Percentiles rank a stretch among this genome's conserved stretches.
Evolutionary conservation across 1,140 invertebrate genomes (phyloP).

Genomic region (Drosophila kurseongensis): DNA sequence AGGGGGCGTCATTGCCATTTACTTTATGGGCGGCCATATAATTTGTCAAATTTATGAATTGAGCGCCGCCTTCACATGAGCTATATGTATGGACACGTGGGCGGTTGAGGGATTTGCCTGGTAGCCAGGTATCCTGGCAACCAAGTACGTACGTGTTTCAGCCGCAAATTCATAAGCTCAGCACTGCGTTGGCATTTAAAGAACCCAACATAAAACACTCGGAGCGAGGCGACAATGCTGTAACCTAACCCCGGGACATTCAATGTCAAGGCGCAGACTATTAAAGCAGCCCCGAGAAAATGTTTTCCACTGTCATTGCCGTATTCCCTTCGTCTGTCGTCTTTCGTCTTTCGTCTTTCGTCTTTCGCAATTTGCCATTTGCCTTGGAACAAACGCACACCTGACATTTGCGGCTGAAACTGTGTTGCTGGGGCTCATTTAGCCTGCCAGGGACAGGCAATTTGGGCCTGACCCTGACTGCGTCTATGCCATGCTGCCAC

Average conservation of each 20-base stretch:
- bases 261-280: conserved; percentile 71
- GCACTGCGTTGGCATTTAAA: conserved; percentile 63
- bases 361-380: neutral
- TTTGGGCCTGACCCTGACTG: conserved; percentile 55
- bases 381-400: conserved; percentile 35
- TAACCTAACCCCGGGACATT: conserved; percentile 56
- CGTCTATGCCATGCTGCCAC: conserved; percentile 1
- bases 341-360: too few species aligned
- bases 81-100: conserved; percentile 18
- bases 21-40: conserved; percentile 67
- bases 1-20: conserved; percentile 47
- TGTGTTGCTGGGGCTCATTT: conserved; percentile 34
- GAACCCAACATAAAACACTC: conserved; percentile 54
- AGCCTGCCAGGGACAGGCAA: conserved; percentile 54
- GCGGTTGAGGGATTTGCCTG: neutral
- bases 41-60: conserved; percentile 66
- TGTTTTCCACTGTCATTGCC: conserved; percentile 36
- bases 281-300: conserved; percentile 54
- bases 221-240: conserved; percentile 46
- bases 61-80: conserved; percentile 44
- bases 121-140: conserved; percentile 6
- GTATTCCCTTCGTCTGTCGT: conserved; percentile 7
- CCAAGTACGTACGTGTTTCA: conserved; percentile 65
- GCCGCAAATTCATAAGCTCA: conserved; percentile 61
- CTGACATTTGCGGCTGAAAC: conserved; percentile 67